Evolutionary conservation across 2,888 invertebrate genomes (phyloP).

Genomic region (Latheticus oryzae): DNA sequence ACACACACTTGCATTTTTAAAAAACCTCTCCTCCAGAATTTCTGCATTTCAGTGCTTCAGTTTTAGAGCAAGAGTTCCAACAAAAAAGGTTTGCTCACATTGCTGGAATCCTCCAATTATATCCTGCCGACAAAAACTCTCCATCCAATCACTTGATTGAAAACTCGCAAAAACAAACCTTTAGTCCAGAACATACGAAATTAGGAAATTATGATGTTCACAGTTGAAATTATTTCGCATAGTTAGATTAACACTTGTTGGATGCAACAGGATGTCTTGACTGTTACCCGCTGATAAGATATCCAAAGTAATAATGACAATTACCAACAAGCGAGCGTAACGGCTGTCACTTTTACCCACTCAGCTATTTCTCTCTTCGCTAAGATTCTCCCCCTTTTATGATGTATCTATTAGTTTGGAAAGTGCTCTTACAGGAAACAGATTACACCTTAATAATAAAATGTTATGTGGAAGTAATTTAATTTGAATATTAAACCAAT

Average conservation of each 20-base stretch:
- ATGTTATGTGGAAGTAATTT: no score
- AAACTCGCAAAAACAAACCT: conserved; percentile 13
- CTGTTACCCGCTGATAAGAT: conserved; percentile 31
- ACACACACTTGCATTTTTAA: no score
- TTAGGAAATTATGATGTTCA: conserved; percentile 9
- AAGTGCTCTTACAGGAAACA: no score
- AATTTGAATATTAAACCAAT: no score
- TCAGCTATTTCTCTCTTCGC: conserved; percentile 15
- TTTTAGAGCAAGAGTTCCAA: no score
- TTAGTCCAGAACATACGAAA: background rate
- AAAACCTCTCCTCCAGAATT: no score
- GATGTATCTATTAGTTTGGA: conserved; percentile 12
- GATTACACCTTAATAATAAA: no score
- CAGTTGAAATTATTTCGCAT: conserved; percentile 3
- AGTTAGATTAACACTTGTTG: conserved; percentile 29
- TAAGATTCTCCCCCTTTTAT: conserved; percentile 15
- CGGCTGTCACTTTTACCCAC: conserved; percentile 34
- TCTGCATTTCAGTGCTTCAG: no score
- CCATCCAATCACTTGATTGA: conserved; percentile 9
- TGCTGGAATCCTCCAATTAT: conserved; percentile 12
- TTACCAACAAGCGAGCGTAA: conserved; percentile 31
- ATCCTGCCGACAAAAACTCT: conserved; percentile 2
- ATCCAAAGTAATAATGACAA: conserved; percentile 33
- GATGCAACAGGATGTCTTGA: conserved; percentile 2
- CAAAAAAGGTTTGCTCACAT: no score